Percentiles rank a stretch among this genome's conserved stretches.
phyloP scores from a whole-genome alignment of 2,113 vertebrate species.

The Sphaerodactylus townsendi region DNA sequence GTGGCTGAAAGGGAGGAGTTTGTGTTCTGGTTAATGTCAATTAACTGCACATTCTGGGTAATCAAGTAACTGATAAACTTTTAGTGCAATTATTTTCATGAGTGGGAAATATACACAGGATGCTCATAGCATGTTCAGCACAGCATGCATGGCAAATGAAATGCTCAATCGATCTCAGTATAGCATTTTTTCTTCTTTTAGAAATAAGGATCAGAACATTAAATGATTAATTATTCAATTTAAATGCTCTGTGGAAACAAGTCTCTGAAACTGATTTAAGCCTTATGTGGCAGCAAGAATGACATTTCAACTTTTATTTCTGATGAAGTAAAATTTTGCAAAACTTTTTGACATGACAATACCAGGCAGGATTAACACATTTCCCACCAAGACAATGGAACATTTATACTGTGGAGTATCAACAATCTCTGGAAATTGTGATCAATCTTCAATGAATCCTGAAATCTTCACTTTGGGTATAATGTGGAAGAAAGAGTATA shows the following conservation, averaged over 20 bases:
- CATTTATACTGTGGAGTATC: neutral
- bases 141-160: neutral
- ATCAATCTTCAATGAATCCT: constrained; percentile 46
- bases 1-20: too few relatives aligned
- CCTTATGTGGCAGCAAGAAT: neutral
- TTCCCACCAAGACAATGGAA: constrained; percentile 33
- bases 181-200: constrained; percentile 13
- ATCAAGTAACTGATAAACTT: too few relatives aligned
- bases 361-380: constrained; percentile 43
- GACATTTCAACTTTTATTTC: neutral
- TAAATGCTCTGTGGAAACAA: constrained; percentile 9
- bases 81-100: neutral
- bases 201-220: neutral
- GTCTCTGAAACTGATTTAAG: constrained; percentile 23
- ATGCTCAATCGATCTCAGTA: neutral
- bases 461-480: constrained; percentile 36
- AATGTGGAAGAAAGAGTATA: neutral
- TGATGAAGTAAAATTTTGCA: neutral
- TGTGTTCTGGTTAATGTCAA: too few relatives aligned
- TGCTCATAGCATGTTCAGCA: neutral
- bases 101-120: neutral
- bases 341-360: neutral
- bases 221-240: neutral
- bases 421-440: constrained; percentile 41
- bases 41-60: too few relatives aligned